These are phyloP conservation scores for Myotis vivesi DNA, from an alignment of 2,797 vertebrate genomes.

Conservation along the genomic window DNA sequence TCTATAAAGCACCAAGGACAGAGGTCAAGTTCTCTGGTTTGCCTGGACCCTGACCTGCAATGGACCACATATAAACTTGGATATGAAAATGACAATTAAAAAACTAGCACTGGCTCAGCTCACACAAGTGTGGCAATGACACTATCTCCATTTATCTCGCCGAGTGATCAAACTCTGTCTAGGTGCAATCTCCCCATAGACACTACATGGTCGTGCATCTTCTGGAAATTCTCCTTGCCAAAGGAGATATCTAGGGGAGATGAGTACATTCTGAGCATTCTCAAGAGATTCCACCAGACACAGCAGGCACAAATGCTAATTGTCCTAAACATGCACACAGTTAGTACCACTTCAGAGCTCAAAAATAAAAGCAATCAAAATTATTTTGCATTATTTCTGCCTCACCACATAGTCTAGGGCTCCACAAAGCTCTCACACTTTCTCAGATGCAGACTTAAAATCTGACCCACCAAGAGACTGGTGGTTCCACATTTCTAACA, in stretches of 20 bases:
- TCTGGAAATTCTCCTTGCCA: conserved; percentile 8
- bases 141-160: neutral
- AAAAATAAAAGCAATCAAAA: neutral
- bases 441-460: neutral
- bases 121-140: neutral
- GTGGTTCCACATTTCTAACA: neutral
- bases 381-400: neutral
- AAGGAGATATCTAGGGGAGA: neutral
- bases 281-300: neutral
- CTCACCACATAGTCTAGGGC: too few relatives aligned
- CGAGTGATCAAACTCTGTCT: neutral
- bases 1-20: neutral
- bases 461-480: neutral
- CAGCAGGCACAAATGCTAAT: neutral
- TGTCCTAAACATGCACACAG: neutral
- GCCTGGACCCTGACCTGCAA: neutral
- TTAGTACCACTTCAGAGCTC: neutral
- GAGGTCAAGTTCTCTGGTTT: neutral
- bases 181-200: neutral
- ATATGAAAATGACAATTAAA: neutral
- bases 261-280: neutral
- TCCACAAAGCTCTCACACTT: neutral
- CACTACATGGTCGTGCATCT: neutral
- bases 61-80: neutral
- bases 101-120: neutral